Evolutionary conservation across 1,140 invertebrate species (phyloP).

Genomic region (Magallana angulata): DNA sequence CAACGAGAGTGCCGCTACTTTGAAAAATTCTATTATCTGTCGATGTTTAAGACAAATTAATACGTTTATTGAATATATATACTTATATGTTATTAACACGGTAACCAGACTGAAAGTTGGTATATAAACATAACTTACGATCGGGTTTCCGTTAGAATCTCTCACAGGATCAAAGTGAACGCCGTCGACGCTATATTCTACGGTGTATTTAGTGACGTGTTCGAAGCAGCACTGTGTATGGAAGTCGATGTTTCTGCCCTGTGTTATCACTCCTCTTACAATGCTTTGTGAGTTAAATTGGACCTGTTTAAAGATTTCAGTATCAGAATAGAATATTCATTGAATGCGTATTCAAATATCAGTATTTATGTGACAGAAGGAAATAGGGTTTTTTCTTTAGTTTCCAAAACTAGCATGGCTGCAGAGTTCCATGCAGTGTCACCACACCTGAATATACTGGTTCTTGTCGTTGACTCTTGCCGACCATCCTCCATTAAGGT

Average conservation of each 20-base stretch:
- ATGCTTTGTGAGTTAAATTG: slow-evolving; percentile 60
- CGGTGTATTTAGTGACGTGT: slow-evolving; percentile 58
- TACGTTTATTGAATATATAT: background rate
- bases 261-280: slow-evolving; percentile 63
- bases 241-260: slow-evolving; percentile 61
- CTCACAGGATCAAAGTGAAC: slow-evolving; percentile 53
- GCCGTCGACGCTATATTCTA: slow-evolving; percentile 63
- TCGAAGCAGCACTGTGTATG: slow-evolving; percentile 62
- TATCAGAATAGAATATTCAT: too few relatives aligned
- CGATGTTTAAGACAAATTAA: background rate
- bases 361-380: too few relatives aligned
- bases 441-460: slow-evolving; percentile 62
- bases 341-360: too few relatives aligned
- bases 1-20: too few relatives aligned
- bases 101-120: background rate
- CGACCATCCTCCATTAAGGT: slow-evolving; percentile 60
- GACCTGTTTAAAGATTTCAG: slow-evolving; percentile 39
- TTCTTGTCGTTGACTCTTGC: slow-evolving; percentile 57
- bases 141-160: slow-evolving; percentile 56
- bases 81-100: background rate
- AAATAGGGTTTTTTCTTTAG: too few relatives aligned
- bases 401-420: too few relatives aligned
- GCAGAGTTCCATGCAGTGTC: too few relatives aligned
- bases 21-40: background rate
- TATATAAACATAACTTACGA: slow-evolving; percentile 5